Evolutionary conservation across 2,888 invertebrate genomes (phyloP).

Genomic region (Odontothrips loti): DNA sequence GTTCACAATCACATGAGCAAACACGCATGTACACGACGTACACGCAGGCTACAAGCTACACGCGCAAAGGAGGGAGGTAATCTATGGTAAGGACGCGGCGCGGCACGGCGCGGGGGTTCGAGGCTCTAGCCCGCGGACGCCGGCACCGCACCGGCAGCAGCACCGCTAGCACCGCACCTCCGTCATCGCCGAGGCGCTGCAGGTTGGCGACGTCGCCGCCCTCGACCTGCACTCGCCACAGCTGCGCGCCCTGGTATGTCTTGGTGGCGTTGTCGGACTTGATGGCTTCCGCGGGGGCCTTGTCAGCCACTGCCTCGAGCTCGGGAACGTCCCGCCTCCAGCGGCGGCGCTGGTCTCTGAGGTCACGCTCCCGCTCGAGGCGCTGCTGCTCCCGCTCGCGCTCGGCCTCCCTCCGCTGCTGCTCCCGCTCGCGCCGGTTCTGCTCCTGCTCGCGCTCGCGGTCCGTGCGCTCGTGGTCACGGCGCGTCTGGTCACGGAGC

Average conservation of each 20-base stretch:
- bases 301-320: too few relatives aligned
- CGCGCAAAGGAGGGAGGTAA: too few relatives aligned
- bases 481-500: constrained; percentile 3
- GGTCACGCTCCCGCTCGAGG: background rate
- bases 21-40: background rate
- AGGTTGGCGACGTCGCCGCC: constrained; percentile 54
- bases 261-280: background rate
- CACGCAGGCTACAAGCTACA: too few relatives aligned
- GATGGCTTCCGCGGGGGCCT: background rate
- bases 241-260: constrained; percentile 68
- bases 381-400: constrained; percentile 14
- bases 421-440: constrained; percentile 7
- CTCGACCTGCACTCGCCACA: constrained; percentile 64
- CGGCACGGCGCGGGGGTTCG: too few relatives aligned
- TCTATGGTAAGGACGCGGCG: too few relatives aligned
- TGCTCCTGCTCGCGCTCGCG: constrained; percentile 9
- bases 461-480: constrained; percentile 15
- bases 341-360: constrained; percentile 5
- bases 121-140: too few relatives aligned
- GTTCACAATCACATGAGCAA: background rate
- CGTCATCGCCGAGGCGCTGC: constrained; percentile 53
- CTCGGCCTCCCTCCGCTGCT: background rate
- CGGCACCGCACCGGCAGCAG: too few relatives aligned
- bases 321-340: background rate
- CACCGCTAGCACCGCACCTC: constrained; percentile 49